Evolutionary conservation across 2,797 vertebrate genomes (phyloP).

Genomic region (Eleutherodactylus coqui): DNA sequence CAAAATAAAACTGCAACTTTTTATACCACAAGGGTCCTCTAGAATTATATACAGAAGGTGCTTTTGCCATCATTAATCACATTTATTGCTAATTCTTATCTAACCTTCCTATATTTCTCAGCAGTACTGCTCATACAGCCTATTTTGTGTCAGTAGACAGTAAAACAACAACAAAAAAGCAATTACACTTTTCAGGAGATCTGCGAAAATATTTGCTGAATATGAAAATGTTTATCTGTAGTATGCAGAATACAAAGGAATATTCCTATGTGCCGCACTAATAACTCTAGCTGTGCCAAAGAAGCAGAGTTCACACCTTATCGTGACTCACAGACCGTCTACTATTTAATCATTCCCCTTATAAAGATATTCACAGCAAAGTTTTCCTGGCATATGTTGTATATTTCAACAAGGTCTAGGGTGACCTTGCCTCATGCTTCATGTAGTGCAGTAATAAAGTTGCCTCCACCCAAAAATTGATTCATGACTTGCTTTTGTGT

Average conservation of each 20-base stretch:
- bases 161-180: slow-evolving; percentile 52
- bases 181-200: slow-evolving; percentile 45
- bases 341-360: slow-evolving; percentile 14
- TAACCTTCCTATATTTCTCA: neutral
- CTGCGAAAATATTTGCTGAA: slow-evolving; percentile 59
- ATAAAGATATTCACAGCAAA: neutral
- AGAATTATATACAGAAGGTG: neutral
- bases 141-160: slow-evolving; percentile 9
- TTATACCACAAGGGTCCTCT: neutral
- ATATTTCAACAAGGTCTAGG: neutral
- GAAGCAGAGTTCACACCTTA: slow-evolving; percentile 35
- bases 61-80: neutral
- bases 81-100: neutral
- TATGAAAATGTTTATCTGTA: slow-evolving; percentile 48
- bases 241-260: slow-evolving; percentile 44
- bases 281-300: neutral
- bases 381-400: neutral
- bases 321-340: slow-evolving; percentile 32
- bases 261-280: slow-evolving; percentile 27
- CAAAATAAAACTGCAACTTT: neutral
- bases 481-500: neutral
- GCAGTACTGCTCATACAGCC: neutral
- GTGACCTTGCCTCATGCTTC: neutral
- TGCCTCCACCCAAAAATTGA: neutral
- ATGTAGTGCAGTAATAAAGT: neutral